Evolutionary conservation across 1,140 invertebrate species (phyloP).

Genomic region (Rhopalosiphum padi): DNA sequence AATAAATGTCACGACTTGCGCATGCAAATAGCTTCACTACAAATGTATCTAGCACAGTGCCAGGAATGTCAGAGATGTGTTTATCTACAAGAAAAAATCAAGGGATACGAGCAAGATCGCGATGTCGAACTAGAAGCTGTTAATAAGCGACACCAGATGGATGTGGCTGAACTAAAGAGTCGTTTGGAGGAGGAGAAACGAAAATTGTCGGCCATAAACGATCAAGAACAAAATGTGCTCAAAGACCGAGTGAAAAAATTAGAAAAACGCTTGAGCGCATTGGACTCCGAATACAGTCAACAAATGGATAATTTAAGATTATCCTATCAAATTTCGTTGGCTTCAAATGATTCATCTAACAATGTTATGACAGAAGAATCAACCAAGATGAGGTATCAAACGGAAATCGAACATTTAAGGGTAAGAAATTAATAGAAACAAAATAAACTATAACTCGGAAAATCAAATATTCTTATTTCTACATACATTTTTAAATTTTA

Average conservation of each 20-base stretch:
- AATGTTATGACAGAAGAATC: constrained; percentile 67
- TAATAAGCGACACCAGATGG: constrained; percentile 63
- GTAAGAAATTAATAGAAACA: constrained; percentile 63
- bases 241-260: constrained; percentile 72
- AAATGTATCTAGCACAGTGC: constrained; percentile 59
- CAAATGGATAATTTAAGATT: constrained; percentile 77
- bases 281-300: constrained; percentile 79
- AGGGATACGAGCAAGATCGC: constrained; percentile 62
- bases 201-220: constrained; percentile 63
- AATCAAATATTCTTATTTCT: neutral
- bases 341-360: constrained; percentile 1
- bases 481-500: neutral
- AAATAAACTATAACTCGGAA: neutral
- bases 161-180: constrained; percentile 64
- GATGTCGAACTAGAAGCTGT: constrained; percentile 62
- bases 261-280: constrained; percentile 72
- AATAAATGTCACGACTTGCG: constrained; percentile 60
- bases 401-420: constrained; percentile 84
- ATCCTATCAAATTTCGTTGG: constrained; percentile 66
- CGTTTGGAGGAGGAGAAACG: constrained; percentile 66
- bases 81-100: constrained; percentile 68
- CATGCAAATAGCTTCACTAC: constrained; percentile 60
- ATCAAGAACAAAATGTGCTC: constrained; percentile 65
- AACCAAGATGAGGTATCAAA: constrained; percentile 79
- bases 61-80: constrained; percentile 69